These are phyloP conservation scores for Melitaea cinxia DNA, from an alignment of 1,140 invertebrate species.

Conservation along the genomic window DNA sequence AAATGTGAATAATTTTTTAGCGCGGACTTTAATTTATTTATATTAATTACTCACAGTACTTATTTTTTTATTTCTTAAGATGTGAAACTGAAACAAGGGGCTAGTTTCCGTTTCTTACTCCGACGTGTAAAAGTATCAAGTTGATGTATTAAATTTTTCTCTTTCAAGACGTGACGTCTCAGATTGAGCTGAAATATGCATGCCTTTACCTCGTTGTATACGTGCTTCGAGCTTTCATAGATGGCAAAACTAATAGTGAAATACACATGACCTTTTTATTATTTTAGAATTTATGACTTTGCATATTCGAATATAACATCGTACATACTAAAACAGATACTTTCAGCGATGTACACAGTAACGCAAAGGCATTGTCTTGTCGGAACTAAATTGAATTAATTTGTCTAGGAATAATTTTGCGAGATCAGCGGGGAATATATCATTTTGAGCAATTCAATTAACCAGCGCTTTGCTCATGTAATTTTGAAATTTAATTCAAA, in stretches of 20 bases:
- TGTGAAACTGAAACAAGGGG: neutral
- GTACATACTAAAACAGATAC: neutral
- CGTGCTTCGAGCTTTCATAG: slow-evolving; percentile 23
- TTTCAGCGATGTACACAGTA: no score
- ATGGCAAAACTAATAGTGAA: slow-evolving; percentile 16
- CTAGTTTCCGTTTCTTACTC: slow-evolving; percentile 17
- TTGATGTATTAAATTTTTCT: slow-evolving; percentile 38
- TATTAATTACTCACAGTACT: no score
- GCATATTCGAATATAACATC: neutral
- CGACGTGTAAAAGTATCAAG: slow-evolving; percentile 7
- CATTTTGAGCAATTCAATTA: slow-evolving; percentile 30
- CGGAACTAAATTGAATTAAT: neutral
- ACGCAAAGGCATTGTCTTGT: no score
- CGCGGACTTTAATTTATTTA: no score
- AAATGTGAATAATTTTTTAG: no score
- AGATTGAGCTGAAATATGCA: slow-evolving; percentile 34
- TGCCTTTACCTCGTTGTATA: slow-evolving; percentile 19
- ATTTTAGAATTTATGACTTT: slow-evolving; percentile 9
- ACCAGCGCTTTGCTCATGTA: slow-evolving; percentile 26
- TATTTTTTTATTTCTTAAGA: no score
- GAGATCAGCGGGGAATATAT: slow-evolving; percentile 15
- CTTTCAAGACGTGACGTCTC: slow-evolving; percentile 30
- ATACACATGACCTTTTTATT: slow-evolving; percentile 8
- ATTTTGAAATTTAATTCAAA: slow-evolving; percentile 56
- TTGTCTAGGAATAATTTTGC: neutral